phyloP scores from a whole-genome alignment of 1,140 invertebrate genomes.

The Drosophila punjabiensis region DNA sequence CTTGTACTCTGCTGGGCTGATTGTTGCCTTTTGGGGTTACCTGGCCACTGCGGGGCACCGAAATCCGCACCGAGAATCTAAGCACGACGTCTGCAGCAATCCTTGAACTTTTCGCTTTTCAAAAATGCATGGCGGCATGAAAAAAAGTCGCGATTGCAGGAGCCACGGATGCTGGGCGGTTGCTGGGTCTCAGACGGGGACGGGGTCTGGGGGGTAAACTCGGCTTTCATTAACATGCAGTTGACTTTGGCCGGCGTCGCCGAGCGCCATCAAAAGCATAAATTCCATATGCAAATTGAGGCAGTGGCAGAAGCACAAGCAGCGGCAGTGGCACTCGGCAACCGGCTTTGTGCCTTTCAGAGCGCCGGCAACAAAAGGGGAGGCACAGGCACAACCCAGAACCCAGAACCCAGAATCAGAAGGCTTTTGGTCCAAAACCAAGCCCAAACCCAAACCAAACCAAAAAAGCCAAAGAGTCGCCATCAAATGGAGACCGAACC shows the following conservation, averaged over 20 bases:
- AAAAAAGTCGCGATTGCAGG: conserved; percentile 38
- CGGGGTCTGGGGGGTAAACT: too few relatives aligned
- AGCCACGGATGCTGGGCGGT: neutral
- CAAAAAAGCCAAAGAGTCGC: conserved; percentile 27
- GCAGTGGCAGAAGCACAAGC: neutral
- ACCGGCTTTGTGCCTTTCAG: conserved; percentile 33
- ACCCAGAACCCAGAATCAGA: conserved; percentile 6
- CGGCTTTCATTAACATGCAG: conserved; percentile 81
- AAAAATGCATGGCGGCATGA: conserved; percentile 68
- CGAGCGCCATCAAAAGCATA: conserved; percentile 76
- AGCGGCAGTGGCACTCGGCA: conserved; percentile 12
- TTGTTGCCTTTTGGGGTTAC: conserved; percentile 65
- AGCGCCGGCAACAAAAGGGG: conserved; percentile 18
- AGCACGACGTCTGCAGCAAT: conserved; percentile 68
- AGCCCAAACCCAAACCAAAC: conserved; percentile 5
- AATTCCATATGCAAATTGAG: conserved; percentile 80
- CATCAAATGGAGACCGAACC: conserved; percentile 46
- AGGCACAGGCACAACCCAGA: neutral
- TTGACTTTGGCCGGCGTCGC: conserved; percentile 52
- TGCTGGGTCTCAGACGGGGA: too few relatives aligned
- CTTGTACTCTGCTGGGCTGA: conserved; percentile 1
- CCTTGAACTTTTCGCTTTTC: conserved; percentile 80
- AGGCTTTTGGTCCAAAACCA: conserved; percentile 3
- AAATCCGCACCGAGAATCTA: conserved; percentile 69
- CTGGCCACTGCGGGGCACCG: conserved; percentile 52